Base-by-base conservation (phyloP, 2,113 vertebrate genomes). In the Megatriorchis doriae region DNA sequence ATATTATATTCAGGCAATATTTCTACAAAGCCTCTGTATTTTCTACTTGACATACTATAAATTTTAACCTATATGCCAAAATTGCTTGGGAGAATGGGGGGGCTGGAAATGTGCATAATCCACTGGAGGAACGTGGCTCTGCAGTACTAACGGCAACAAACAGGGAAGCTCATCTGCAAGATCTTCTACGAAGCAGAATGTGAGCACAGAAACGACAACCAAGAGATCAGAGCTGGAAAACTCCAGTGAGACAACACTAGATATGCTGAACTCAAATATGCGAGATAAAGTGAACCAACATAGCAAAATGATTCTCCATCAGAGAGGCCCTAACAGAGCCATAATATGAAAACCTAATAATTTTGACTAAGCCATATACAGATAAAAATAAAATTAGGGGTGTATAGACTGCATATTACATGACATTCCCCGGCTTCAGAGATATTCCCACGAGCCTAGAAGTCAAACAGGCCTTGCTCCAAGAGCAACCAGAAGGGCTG, bases 371-470 rank as follows among this genome's bases (percentile, higher is more conserved):
- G 65, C 26, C 45, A 26, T 11, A 53, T 3, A 34, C 6, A 31
- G 58, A 14, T 2, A 38, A 23, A 56, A 88, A 58, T 31, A 22
- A 47, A 45, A 52, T 55, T 6, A 32, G 6, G 26, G 58, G 31
- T n/a, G 31, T 32, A 32, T 0, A 73, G 26, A 38, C 43, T 23
- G 22, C 9, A 0, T 11, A 15, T 11, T 23, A 6, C 1, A 5
- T 34, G 32, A 38, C 13, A 5, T 34, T 48, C 7, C 34, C 11
- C 36, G 4, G 63, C 42, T 56, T 87, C 26, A 34, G 43, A 22
- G 59, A 67, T 5, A 17, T 34, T 29, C 45, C n/a, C 36, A 19
- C 2, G 2, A 10, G 22, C 16, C 58, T 17, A 22, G 17, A 50
- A 48, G 65, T 8, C 25, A 38, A 52, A 29, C 38, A 38, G 23